Percentiles rank a stretch among this genome's conserved stretches.
These are phyloP conservation scores for Opisthocomus hoazin DNA, from an alignment of 2,113 vertebrate species.

Conservation along the genomic window DNA sequence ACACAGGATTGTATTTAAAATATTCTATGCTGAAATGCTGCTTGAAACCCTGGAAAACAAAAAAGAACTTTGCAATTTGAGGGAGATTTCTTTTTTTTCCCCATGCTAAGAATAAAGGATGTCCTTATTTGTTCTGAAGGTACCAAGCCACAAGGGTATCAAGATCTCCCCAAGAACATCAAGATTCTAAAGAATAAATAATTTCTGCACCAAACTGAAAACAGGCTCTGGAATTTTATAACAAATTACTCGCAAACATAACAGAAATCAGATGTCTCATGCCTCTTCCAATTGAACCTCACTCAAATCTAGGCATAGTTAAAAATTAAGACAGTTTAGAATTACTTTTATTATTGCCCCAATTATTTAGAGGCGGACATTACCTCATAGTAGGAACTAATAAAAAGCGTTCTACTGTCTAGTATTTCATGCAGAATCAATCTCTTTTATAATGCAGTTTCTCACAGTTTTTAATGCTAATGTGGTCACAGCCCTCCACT, in stretches of 20 bases:
- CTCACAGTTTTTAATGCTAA: background rate
- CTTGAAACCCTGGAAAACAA: background rate
- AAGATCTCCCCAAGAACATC: background rate
- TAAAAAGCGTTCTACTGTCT: background rate
- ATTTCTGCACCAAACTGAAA: background rate
- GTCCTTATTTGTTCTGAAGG: background rate
- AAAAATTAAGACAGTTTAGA: background rate
- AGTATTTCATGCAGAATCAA: background rate
- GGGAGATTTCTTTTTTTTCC: background rate
- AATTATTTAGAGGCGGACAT: background rate
- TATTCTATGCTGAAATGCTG: background rate
- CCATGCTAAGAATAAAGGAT: background rate
- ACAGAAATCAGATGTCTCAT: background rate
- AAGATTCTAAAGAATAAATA: background rate
- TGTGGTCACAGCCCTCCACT: background rate
- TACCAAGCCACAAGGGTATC: background rate
- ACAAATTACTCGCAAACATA: background rate
- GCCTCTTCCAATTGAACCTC: background rate
- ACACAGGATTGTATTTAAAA: fast-evolving
- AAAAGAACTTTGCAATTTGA: background rate
- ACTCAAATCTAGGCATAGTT: background rate
- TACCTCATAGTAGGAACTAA: background rate
- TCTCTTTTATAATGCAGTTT: background rate
- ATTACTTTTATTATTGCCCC: background rate
- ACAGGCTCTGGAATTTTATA: background rate